Evolutionary conservation across 2,888 invertebrate genomes (phyloP).

Genomic region (Coenonympha arcania): DNA sequence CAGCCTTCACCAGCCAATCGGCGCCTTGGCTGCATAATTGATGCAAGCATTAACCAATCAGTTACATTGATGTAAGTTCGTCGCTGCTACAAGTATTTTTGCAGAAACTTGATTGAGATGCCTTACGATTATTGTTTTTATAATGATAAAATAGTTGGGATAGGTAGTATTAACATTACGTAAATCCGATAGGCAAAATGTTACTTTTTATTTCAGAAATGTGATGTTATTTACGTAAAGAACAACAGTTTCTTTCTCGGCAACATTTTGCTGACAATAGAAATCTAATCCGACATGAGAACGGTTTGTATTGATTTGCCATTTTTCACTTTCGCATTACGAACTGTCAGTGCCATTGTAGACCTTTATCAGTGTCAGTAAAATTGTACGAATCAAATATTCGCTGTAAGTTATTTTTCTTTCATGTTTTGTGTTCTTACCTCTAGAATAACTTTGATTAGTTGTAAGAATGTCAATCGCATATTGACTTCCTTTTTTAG

Average conservation of each 20-base stretch:
- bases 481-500: not conserved
- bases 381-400: constrained; percentile 53
- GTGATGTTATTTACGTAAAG: constrained; percentile 1
- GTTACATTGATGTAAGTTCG: no score
- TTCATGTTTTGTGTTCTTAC: not conserved
- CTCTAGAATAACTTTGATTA: not conserved
- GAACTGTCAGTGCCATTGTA: constrained; percentile 58
- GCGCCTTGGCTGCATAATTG: no score
- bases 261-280: constrained; percentile 34
- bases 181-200: no score
- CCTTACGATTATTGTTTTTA: no score
- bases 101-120: no score
- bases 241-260: not conserved
- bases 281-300: constrained; percentile 41
- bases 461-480: not conserved
- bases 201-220: not conserved
- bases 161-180: no score
- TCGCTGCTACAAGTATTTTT: no score
- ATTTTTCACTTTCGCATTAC: constrained; percentile 65
- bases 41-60: no score
- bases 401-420: constrained; percentile 5
- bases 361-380: constrained; percentile 66
- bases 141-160: no score
- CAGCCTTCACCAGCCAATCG: no score
- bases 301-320: constrained; percentile 30